A percentile compares a stretch with the other conserved stretches of the same genome.
These are phyloP conservation scores for Phalacrocorax pelagicus DNA, from an alignment of 2,113 vertebrate genomes.

Conservation along the genomic window DNA sequence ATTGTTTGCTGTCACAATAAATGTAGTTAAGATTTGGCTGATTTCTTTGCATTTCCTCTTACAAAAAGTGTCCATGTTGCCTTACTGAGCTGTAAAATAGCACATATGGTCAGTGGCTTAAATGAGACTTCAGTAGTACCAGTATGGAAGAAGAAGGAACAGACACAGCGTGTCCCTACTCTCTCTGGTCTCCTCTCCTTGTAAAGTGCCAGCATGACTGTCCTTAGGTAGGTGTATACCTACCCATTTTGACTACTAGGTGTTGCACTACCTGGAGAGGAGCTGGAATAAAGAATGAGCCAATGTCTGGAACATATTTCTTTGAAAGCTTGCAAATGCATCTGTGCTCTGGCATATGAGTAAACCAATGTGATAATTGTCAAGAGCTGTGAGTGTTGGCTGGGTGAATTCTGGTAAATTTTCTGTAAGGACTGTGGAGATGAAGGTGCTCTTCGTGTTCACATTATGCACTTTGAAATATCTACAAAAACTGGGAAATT, in stretches of 20 bases:
- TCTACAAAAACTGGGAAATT: background rate
- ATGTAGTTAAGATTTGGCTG: background rate
- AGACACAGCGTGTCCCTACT: fast-evolving
- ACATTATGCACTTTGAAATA: background rate
- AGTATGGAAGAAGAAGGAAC: background rate
- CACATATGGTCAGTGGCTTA: background rate
- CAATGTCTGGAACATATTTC: background rate
- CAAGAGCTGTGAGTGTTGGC: background rate
- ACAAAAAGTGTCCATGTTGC: fast-evolving
- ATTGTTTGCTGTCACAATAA: background rate
- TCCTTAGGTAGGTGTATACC: background rate
- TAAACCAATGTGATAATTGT: background rate
- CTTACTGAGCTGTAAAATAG: background rate
- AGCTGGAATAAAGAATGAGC: background rate
- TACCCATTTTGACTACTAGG: background rate
- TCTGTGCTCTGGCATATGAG: background rate
- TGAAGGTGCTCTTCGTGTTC: background rate
- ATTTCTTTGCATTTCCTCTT: background rate
- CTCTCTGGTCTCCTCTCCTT: background rate
- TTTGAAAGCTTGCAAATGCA: background rate
- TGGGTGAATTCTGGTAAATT: background rate
- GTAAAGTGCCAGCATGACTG: background rate
- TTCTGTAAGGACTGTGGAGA: background rate
- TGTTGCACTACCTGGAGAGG: background rate
- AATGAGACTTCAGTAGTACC: background rate